Conservation (phyloP, 2,113 vertebrate genomes). For the Nycticryphes semicollaris region DNA sequence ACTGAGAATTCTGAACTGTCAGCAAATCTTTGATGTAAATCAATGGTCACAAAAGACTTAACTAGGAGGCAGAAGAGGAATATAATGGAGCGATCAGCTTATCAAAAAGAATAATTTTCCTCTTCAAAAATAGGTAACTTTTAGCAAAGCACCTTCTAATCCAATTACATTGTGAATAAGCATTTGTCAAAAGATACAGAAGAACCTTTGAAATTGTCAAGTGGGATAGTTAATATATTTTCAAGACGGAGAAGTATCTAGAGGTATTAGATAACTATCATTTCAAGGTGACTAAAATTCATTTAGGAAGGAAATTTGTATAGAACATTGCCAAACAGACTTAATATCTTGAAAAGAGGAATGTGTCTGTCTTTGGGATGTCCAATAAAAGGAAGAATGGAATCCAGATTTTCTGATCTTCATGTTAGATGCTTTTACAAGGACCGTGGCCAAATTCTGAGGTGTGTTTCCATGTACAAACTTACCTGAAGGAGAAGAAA, state of each 20-base stretch:
- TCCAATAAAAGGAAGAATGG: not conserved
- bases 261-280: not conserved
- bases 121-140: constrained; percentile 33
- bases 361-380: not conserved
- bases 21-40: constrained; percentile 67
- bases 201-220: not conserved
- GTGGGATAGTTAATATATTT: not conserved
- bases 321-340: not conserved
- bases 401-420: not conserved
- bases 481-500: not conserved
- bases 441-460: not conserved
- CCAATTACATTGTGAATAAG: not conserved
- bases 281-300: not conserved
- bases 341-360: not conserved
- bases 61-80: not conserved
- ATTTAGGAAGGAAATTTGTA: not conserved
- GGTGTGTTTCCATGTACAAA: not conserved
- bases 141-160: not conserved
- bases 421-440: not conserved
- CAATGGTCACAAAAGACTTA: constrained; percentile 36
- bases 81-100: not conserved
- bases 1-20: constrained; percentile 50
- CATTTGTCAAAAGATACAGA: constrained; percentile 45
- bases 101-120: constrained; percentile 39
- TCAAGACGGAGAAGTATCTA: not conserved